phyloP scores from a whole-genome alignment of 2,113 vertebrate genomes.

The Aythya baeri region DNA sequence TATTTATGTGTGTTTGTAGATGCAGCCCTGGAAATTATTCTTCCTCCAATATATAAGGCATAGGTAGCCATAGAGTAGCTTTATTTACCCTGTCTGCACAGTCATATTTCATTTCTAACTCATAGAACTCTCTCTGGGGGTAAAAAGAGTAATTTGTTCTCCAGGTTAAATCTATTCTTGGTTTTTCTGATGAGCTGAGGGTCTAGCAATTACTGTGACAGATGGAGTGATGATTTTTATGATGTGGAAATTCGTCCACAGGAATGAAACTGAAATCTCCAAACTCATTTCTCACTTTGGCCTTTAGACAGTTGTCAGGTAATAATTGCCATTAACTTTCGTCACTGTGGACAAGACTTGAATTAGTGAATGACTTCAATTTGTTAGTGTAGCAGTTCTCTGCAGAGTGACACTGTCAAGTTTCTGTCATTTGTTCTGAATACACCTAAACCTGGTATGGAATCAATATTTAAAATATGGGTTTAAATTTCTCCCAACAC shows the following conservation, averaged over 20 bases:
- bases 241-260: constrained; percentile 21
- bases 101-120: constrained; percentile 24
- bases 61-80: neutral
- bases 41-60: neutral
- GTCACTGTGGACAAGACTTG: neutral
- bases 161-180: neutral
- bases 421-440: neutral
- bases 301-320: constrained; percentile 22
- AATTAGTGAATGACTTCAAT: neutral
- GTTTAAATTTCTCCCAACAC: neutral
- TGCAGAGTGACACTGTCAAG: neutral
- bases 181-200: neutral
- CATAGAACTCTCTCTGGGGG: neutral
- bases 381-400: neutral
- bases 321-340: constrained; percentile 2
- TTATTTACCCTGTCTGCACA: neutral
- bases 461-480: neutral
- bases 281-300: neutral
- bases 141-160: constrained; percentile 27
- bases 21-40: neutral
- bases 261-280: constrained; percentile 21
- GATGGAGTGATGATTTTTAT: constrained; percentile 44
- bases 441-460: neutral
- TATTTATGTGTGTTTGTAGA: neutral
- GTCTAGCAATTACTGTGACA: constrained; percentile 36